Percentiles rank a stretch among this genome's conserved stretches.
Conservation (phyloP, 37 sponge, comb jelly and placozoan genomes). For the Spongilla lacustris region DNA sequence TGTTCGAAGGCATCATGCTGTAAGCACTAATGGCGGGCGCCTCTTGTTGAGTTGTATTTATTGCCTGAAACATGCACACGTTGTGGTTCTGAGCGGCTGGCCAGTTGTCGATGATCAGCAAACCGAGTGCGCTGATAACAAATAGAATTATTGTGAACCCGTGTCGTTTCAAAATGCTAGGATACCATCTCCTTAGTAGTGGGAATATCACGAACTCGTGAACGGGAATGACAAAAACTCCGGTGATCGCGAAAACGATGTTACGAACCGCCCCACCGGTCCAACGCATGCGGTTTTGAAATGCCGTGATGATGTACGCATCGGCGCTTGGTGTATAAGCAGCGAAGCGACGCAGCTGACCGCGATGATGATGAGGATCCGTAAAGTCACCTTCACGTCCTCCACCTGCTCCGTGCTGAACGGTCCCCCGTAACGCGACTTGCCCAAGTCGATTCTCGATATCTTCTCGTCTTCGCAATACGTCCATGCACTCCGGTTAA, state of each 20-base stretch:
- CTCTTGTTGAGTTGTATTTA: not conserved
- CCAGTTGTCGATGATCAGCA: not conserved
- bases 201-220: slow-evolving; percentile 9
- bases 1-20: not conserved
- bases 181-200: not conserved
- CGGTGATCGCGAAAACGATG: not conserved
- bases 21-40: not conserved
- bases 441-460: slow-evolving; percentile 3
- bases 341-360: not conserved
- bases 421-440: slow-evolving; percentile 6
- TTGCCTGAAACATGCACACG: not conserved
- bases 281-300: not conserved
- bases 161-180: not conserved
- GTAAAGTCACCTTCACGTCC: not conserved
- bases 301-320: no score
- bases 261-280: no score
- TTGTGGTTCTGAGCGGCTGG: not conserved
- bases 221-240: no score
- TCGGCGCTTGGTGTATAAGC: no score
- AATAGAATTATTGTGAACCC: not conserved
- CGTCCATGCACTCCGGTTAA: not conserved
- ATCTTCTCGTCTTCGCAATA: slow-evolving; percentile 6
- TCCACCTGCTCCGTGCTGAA: slow-evolving; percentile 16
- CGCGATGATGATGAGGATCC: not conserved
- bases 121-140: not conserved